Percentiles rank a stretch among this genome's conserved stretches.
These are phyloP conservation scores for Girardinichthys multiradiatus DNA, from an alignment of 2,113 vertebrate genomes.

Conservation along the genomic window DNA sequence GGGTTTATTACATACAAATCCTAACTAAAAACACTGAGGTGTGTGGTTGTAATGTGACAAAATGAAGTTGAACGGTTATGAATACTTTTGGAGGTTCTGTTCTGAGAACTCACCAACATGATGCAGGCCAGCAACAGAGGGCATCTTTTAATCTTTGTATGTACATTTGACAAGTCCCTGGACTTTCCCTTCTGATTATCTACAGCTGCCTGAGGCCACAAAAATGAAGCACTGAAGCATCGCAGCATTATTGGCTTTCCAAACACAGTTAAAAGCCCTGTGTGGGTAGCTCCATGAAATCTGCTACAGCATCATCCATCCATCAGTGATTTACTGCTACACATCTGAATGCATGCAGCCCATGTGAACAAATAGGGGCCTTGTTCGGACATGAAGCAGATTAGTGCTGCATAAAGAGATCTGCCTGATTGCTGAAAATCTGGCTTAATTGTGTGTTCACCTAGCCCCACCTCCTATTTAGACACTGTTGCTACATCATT, in stretches of 20 bases:
- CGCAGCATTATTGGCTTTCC: background rate
- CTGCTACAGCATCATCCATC: constrained; percentile 6
- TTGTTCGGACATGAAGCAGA: constrained; percentile 8
- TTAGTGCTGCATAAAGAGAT: background rate
- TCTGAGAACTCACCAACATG: background rate
- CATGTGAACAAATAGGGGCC: constrained; percentile 23
- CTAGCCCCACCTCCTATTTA: background rate
- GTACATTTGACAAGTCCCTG: background rate
- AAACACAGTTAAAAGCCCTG: background rate
- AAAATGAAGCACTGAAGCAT: background rate
- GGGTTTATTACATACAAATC: background rate
- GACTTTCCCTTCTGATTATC: background rate
- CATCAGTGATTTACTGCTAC: constrained; percentile 27
- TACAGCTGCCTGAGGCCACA: background rate
- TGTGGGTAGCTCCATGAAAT: constrained; percentile 17
- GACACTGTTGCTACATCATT: constrained; percentile 9
- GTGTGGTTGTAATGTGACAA: background rate
- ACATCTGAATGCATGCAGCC: constrained; percentile 24
- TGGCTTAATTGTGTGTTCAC: background rate
- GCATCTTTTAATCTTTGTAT: background rate
- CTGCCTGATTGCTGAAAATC: constrained; percentile 10
- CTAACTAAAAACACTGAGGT: background rate
- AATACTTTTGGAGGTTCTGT: background rate
- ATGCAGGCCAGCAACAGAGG: background rate
- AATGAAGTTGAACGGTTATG: background rate